phyloP scores from a whole-genome alignment of 2,797 vertebrate species.

The Etheostoma nigrum region DNA sequence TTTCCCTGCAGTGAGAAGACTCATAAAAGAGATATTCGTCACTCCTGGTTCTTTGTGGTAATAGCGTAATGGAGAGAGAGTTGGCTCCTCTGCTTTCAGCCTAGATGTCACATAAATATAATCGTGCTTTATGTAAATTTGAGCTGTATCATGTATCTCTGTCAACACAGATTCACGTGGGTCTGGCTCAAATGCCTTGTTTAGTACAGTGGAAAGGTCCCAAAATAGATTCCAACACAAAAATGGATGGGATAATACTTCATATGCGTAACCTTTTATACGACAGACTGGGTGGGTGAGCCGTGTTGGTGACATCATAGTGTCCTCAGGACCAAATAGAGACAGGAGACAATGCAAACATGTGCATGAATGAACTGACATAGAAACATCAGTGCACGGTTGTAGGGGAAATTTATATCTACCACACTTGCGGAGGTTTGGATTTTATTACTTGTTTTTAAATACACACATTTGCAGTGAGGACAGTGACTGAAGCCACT shows the following conservation, averaged over 20 bases:
- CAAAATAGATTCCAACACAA: constrained; percentile 39
- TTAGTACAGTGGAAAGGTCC: constrained; percentile 33
- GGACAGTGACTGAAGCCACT: not conserved
- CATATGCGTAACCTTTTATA: constrained; percentile 55
- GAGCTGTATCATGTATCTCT: not conserved
- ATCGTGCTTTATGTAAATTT: constrained; percentile 16
- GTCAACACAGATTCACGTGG: constrained; percentile 41
- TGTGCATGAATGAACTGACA: constrained; percentile 11
- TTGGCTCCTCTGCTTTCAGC: constrained; percentile 4
- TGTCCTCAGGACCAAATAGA: constrained; percentile 34
- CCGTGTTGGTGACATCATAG: constrained; percentile 24
- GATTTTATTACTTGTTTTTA: constrained; percentile 15
- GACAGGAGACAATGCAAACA: constrained; percentile 42
- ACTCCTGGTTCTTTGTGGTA: not conserved
- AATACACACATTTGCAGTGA: not conserved
- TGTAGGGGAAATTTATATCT: not conserved
- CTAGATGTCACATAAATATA: constrained; percentile 34
- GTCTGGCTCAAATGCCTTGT: constrained; percentile 27
- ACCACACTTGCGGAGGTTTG: not conserved
- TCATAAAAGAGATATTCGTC: constrained; percentile 1
- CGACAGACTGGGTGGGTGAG: constrained; percentile 5
- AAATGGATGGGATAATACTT: constrained; percentile 41
- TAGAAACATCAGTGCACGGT: not conserved
- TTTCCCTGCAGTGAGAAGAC: not conserved
- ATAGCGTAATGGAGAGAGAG: constrained; percentile 13